Evolutionary conservation across 2,888 invertebrate species (phyloP).

Genomic region (Lepidochrysops patricia): DNA sequence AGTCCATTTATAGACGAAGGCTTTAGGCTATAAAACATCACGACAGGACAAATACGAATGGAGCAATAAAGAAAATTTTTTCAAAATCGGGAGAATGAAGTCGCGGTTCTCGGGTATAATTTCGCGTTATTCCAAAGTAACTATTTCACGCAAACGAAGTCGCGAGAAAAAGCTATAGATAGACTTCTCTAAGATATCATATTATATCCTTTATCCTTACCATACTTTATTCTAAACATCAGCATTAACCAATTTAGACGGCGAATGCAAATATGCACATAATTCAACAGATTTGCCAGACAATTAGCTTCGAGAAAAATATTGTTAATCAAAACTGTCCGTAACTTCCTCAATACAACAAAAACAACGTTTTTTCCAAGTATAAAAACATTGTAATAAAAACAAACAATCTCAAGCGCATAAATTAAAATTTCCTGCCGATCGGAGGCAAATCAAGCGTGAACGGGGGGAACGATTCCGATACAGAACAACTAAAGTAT

Average conservation of each 20-base stretch:
- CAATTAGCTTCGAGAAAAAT: slow-evolving; percentile 15
- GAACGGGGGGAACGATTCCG: slow-evolving; percentile 47
- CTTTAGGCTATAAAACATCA: too few species aligned
- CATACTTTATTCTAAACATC: too few species aligned
- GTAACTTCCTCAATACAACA: slow-evolving; percentile 54
- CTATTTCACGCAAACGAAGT: too few species aligned
- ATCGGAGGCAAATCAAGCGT: slow-evolving; percentile 61
- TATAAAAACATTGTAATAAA: slow-evolving; percentile 59
- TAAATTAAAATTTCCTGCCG: slow-evolving; percentile 71
- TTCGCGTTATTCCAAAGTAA: too few species aligned
- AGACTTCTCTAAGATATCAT: too few species aligned
- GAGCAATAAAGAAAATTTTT: too few species aligned
- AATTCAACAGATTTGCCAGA: slow-evolving; percentile 7
- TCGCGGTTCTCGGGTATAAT: too few species aligned
- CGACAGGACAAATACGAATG: too few species aligned
- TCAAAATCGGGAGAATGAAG: too few species aligned
- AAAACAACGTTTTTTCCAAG: slow-evolving; percentile 44
- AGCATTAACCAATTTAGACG: background rate
- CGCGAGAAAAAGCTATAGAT: too few species aligned
- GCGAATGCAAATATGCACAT: background rate
- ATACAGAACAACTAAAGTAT: slow-evolving; percentile 17
- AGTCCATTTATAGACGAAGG: too few species aligned
- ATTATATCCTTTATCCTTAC: too few species aligned
- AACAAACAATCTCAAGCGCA: slow-evolving; percentile 66
- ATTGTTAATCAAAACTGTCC: slow-evolving; percentile 29